phyloP scores from a whole-genome alignment of 2,888 invertebrate genomes.

The Minunthozetes semirufus region DNA sequence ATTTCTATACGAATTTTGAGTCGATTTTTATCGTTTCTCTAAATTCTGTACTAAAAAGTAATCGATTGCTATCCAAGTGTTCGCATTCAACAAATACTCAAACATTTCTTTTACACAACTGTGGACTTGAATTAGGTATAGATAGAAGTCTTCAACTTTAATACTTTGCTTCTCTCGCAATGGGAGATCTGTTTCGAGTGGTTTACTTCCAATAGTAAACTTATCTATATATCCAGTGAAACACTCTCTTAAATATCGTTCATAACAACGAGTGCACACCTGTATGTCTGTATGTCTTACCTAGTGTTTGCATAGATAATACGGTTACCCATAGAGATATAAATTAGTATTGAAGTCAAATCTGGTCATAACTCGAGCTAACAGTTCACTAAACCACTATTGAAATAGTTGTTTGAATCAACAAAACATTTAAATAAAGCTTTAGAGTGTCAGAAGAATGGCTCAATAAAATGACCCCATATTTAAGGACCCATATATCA shows the following conservation, averaged over 20 bases:
- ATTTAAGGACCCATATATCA: neutral
- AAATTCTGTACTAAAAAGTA: neutral
- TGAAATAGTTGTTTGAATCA: too few relatives aligned
- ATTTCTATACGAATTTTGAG: neutral
- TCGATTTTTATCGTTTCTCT: neutral
- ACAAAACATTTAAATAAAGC: too few relatives aligned
- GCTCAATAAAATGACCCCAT: neutral
- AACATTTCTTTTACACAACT: slow-evolving; percentile 8
- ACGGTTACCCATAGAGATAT: too few relatives aligned
- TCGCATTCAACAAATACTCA: slow-evolving; percentile 26
- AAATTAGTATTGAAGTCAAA: too few relatives aligned
- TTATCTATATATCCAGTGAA: neutral
- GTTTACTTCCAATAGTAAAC: neutral
- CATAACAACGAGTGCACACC: too few relatives aligned
- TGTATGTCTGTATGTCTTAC: too few relatives aligned
- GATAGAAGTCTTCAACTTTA: neutral
- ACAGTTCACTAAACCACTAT: too few relatives aligned
- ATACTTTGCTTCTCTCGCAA: slow-evolving; percentile 15
- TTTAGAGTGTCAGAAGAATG: too few relatives aligned
- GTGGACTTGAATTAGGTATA: slow-evolving; percentile 1
- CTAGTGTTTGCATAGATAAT: too few relatives aligned
- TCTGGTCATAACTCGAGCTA: too few relatives aligned
- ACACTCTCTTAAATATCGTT: neutral
- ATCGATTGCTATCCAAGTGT: slow-evolving; percentile 17
- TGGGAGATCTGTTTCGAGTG: slow-evolving; percentile 12